A percentile compares a stretch with the other conserved stretches of the same genome.
Conservation (phyloP, 2,113 vertebrate genomes). For the Daphoenositta chrysoptera region DNA sequence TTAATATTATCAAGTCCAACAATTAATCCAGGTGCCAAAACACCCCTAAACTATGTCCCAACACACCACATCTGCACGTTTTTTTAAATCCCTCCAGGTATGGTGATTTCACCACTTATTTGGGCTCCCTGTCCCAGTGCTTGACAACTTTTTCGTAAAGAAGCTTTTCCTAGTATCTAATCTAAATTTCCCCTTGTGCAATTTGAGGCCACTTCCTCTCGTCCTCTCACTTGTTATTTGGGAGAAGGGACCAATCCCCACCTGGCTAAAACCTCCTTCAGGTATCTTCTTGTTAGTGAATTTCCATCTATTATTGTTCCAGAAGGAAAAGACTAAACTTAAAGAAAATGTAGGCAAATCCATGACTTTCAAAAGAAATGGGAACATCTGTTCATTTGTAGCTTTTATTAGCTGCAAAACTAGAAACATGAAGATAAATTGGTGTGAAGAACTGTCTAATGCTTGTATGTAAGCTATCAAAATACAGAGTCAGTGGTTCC, state of each 20-base stretch:
- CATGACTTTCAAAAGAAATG: neutral
- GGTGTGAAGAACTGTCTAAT: neutral
- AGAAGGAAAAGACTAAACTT: neutral
- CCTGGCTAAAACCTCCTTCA: neutral
- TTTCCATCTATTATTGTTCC: neutral
- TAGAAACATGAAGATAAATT: neutral
- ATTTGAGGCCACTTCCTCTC: neutral
- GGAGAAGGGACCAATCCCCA: neutral
- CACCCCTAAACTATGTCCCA: neutral
- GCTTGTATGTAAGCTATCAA: neutral
- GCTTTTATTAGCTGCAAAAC: neutral
- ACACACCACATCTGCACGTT: rapidly evolving
- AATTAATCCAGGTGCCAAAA: neutral
- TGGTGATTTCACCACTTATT: neutral
- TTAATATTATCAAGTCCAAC: neutral
- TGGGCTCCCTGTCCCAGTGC: neutral
- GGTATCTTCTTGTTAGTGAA: neutral
- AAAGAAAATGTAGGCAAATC: neutral
- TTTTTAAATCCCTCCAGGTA: neutral
- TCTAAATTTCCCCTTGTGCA: neutral
- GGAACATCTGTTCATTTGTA: neutral
- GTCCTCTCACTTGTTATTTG: neutral
- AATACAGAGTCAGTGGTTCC: neutral
- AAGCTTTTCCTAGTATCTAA: neutral
- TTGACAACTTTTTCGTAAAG: neutral